Base-by-base conservation (phyloP, 64 coral and sea anemone genomes). In the Catalaphyllia jardinei region DNA sequence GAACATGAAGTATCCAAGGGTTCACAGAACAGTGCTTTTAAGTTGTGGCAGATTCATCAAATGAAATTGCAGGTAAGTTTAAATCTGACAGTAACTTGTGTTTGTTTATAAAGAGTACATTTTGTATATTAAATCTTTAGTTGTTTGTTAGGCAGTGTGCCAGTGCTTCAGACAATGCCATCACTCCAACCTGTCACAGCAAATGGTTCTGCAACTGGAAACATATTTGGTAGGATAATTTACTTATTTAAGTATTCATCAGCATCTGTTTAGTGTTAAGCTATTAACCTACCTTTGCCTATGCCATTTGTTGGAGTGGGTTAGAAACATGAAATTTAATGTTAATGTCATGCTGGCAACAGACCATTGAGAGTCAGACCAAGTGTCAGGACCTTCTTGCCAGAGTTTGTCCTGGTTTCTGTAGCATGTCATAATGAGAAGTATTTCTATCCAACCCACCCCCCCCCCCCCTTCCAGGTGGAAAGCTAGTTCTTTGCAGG, bases 201-300 rank as follows among this genome's bases (percentile, higher is more conserved):
- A 35, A 7, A 35, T 75, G 71, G 19, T 6, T 42, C 64, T 16
- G 11, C 20, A n/a, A 31, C 49, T 77, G 16, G 75, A 71, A 52
- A 67, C 75, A 25, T 73, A 82, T 59, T 42, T 80, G 77, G 88
- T 80, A 31, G 57, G 77, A 60, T 73, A 46, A 46, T 46, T 46
- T 69, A n/a, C 3, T 0, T n/a, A 60, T 67, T 61, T 85, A 4
- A 0, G 35, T 4, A 8, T 33, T 85, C 60, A 57, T 14, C 54
- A 57, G 54, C 54, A 57, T 57, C 15, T 15, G 2, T 57, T 46
- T 1, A 57, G 15, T 57, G 54, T 57, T 1, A 57, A 46, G 39
- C 39, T 0, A 46, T 46, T 5, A 46, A 46, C 39, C 0, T 46
- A 46, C 2, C 39, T 46, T 46, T 57, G 15, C 15, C 54, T 57